These are phyloP conservation scores for Protobothrops flavoviridis DNA, from an alignment of 2,113 vertebrate genomes.

Conservation along the genomic window DNA sequence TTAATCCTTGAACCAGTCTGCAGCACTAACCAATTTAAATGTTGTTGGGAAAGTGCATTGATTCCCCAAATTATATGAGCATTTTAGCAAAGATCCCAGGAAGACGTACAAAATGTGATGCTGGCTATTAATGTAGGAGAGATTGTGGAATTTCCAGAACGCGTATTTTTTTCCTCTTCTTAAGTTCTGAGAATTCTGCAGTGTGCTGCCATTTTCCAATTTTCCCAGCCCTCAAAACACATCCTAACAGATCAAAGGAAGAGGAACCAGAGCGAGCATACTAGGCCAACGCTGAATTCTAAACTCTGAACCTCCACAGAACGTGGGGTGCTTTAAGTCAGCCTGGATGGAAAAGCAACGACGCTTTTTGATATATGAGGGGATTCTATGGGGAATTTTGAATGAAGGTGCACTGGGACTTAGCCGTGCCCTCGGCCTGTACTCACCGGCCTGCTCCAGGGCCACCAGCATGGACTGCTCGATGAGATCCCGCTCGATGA, in stretches of 20 bases:
- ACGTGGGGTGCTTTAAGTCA: not conserved
- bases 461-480: constrained; percentile 98
- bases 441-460: constrained; percentile 91
- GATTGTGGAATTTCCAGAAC: not conserved
- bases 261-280: not conserved
- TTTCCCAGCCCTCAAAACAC: not conserved
- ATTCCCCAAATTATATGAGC: not conserved
- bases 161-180: not conserved
- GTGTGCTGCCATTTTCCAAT: not conserved
- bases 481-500: constrained; percentile 95
- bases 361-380: no score
- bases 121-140: not conserved
- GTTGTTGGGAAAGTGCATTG: no score
- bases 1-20: not conserved
- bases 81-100: not conserved
- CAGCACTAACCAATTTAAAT: not conserved
- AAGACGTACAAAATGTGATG: no score
- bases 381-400: not conserved
- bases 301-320: not conserved
- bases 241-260: not conserved
- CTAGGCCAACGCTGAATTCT: not conserved
- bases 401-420: not conserved
- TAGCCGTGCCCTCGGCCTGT: not conserved
- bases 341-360: not conserved
- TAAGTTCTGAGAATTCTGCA: not conserved